phyloP scores from a whole-genome alignment of 1,140 invertebrate genomes.

The Dendroctonus valens region DNA sequence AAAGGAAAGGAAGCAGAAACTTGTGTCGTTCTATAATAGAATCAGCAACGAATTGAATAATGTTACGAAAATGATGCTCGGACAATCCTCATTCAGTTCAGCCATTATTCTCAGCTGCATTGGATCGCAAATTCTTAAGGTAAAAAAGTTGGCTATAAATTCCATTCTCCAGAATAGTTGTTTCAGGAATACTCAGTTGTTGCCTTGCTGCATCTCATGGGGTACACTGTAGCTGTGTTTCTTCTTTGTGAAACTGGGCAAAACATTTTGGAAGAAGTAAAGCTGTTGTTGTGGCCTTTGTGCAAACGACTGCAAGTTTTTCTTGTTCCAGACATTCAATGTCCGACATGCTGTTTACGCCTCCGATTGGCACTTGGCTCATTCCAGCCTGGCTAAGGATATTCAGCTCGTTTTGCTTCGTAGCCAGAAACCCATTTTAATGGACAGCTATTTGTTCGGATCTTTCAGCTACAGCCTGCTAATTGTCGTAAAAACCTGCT shows the following conservation, averaged over 20 bases:
- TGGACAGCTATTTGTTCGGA: neutral
- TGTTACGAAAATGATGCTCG: neutral
- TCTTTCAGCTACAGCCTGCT: neutral
- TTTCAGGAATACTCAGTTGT: constrained; percentile 15
- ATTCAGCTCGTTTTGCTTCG: constrained; percentile 4
- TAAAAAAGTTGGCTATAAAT: neutral
- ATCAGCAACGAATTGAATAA: constrained; percentile 1
- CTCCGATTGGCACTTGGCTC: neutral
- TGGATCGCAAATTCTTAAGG: constrained; percentile 3
- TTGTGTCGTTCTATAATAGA: neutral
- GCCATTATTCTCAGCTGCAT: constrained; percentile 1
- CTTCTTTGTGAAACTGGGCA: constrained; percentile 12
- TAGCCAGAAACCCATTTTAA: constrained; percentile 8
- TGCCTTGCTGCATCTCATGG: constrained; percentile 8
- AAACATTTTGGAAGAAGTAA: constrained; percentile 8
- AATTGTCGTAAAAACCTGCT: neutral
- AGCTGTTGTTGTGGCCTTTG: neutral
- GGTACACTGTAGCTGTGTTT: constrained; percentile 7
- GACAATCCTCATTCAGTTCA: constrained; percentile 1
- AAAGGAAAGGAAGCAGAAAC: too few species aligned
- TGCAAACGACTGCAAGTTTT: neutral
- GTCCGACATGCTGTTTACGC: constrained; percentile 1
- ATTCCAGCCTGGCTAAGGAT: constrained; percentile 2
- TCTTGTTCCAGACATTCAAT: neutral
- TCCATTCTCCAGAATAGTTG: neutral